phyloP scores from a whole-genome alignment of 1,140 invertebrate genomes.

The Whitmania pigra region DNA sequence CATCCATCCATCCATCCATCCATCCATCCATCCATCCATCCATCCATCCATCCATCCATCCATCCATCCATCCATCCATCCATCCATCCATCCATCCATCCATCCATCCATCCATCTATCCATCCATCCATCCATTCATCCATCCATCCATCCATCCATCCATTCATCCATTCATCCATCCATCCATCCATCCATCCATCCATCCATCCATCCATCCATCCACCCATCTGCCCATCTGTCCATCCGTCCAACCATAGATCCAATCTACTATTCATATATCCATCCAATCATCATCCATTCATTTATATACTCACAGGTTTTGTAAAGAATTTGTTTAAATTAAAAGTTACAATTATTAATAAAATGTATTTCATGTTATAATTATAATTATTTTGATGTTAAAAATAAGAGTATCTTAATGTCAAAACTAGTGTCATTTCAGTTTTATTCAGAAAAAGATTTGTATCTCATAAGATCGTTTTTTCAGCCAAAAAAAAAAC shows the following conservation, averaged over 20 bases:
- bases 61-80: background rate
- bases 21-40: constrained; percentile 15
- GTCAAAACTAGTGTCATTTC: no score
- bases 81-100: background rate
- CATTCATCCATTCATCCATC: background rate
- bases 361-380: no score
- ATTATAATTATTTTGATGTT: no score
- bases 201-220: constrained; percentile 15
- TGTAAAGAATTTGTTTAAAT: no score
- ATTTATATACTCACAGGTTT: background rate
- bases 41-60: constrained; percentile 10
- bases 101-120: background rate
- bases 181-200: constrained; percentile 5
- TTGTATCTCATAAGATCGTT: no score
- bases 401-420: no score
- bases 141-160: constrained; percentile 7
- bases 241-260: background rate
- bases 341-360: no score
- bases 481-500: no score
- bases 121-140: constrained; percentile 10
- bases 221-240: background rate
- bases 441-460: no score
- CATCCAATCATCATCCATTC: background rate
- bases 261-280: background rate
- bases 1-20: constrained; percentile 13